Percentiles rank a stretch among this genome's conserved stretches.
Conservation (phyloP, 2,888 invertebrate genomes). For the Antheraea assamensis region DNA sequence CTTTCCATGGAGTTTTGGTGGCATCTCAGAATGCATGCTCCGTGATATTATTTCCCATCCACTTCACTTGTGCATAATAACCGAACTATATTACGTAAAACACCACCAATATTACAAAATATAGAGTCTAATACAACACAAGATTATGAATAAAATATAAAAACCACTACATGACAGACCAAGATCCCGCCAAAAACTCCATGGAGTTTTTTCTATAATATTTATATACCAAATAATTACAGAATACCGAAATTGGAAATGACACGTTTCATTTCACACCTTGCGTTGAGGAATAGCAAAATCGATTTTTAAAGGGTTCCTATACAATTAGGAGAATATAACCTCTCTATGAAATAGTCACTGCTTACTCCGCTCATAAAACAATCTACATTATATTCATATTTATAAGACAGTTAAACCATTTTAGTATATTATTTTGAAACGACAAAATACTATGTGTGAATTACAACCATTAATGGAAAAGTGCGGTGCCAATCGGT, state of each 20-base stretch:
- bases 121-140: no score
- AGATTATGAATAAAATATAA: no score
- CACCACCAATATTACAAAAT: no score
- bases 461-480: conserved; percentile 64
- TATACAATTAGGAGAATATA: background rate
- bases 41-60: no score
- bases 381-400: conserved; percentile 68
- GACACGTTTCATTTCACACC: background rate
- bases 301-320: background rate
- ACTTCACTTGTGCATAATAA: no score
- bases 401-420: conserved; percentile 41
- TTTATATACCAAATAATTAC: background rate
- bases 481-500: conserved; percentile 72
- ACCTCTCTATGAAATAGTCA: conserved; percentile 20
- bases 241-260: background rate
- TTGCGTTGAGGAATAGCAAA: background rate
- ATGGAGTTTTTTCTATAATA: background rate
- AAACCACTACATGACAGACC: no score
- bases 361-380: conserved; percentile 71
- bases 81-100: no score
- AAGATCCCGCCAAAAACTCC: no score
- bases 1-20: no score
- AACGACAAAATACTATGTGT: conserved; percentile 63
- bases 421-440: conserved; percentile 43
- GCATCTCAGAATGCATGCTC: no score